Evolutionary conservation across 1,140 invertebrate genomes (phyloP), one percentile per base, ranked within the genome.

Genomic region (Euwallacea similis): DNA sequence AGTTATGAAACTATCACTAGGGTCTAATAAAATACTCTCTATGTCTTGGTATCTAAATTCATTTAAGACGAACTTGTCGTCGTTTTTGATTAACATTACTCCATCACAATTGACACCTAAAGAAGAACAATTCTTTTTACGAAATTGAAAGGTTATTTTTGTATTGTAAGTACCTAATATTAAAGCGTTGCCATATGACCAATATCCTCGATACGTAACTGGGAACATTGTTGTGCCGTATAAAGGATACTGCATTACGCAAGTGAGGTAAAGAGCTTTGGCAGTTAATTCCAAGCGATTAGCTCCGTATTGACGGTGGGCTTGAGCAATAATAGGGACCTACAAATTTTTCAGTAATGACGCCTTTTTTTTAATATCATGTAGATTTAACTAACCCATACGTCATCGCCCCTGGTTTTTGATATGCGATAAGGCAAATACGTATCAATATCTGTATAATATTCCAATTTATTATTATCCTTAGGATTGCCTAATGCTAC

Each of bases 241-340:
- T 0, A 98, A 85, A 0, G 96, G 94, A 82, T 97, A 98, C 82
- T 98, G 96, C 93, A 97, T 98, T 0, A 98, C 96, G 79, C 95
- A 97, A 0, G 95, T 96, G 56, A 98, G 83, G 81, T 98, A 98
- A 75, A 97, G 87, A 7, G 96, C 94, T 83, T 97, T 97, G 1
- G 95, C 93, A 3, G 95, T 94, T 41, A 97, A 81, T 79, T 97
- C 94, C 7, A 92, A 90, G 74, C 96, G 91, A 0, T 94, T 94
- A 4, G 91, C 90, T 42, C 96, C 96, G 79, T 97, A 98, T 80
- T 95, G 93, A 16, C 89, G 85, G 82, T 95, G 93, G 1, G 93
- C 93, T 84, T 95, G 92, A 7, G 92, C 90, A 59, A 95, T 86
- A 74, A 94, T 93, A 11, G 91, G 91, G 2, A 95, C 90, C 87